A percentile compares a stretch with the other conserved stretches of the same genome.
Evolutionary conservation across 2,797 vertebrate species (phyloP).

Genomic region (Sebastes vulpes): DNA sequence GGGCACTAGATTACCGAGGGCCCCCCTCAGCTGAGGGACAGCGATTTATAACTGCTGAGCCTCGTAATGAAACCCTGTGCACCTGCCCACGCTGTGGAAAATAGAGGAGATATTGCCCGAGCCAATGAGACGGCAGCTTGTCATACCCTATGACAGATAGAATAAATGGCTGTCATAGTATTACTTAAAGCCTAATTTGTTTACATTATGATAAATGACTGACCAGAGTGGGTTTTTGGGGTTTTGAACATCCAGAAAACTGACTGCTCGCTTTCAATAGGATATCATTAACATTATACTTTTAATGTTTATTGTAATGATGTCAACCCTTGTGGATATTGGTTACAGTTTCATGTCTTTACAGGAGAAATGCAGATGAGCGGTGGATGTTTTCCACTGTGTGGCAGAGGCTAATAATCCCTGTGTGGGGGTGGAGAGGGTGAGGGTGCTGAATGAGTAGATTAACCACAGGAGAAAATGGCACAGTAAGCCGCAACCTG

Average conservation of each 20-base stretch:
- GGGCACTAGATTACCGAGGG: conserved; percentile 18
- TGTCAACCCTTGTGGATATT: conserved; percentile 49
- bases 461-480: conserved; percentile 73
- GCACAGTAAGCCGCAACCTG: conserved; percentile 59
- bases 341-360: conserved; percentile 56
- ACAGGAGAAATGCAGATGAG: conserved; percentile 62
- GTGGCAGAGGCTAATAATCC: conserved; percentile 52
- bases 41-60: neutral
- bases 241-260: conserved; percentile 2
- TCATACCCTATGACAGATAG: conserved; percentile 3
- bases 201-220: conserved; percentile 31
- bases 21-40: neutral
- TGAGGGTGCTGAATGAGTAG: conserved; percentile 68
- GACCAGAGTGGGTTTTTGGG: neutral
- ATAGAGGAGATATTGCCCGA: conserved; percentile 18
- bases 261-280: conserved; percentile 13
- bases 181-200: conserved; percentile 41
- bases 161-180: conserved; percentile 36
- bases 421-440: neutral
- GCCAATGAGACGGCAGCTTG: conserved; percentile 12
- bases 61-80: conserved; percentile 50
- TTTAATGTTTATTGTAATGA: conserved; percentile 56
- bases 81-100: conserved; percentile 63
- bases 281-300: conserved; percentile 32
- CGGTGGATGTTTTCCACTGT: conserved; percentile 71